phyloP scores from a whole-genome alignment of 2,888 invertebrate genomes.

The Sesia apiformis region DNA sequence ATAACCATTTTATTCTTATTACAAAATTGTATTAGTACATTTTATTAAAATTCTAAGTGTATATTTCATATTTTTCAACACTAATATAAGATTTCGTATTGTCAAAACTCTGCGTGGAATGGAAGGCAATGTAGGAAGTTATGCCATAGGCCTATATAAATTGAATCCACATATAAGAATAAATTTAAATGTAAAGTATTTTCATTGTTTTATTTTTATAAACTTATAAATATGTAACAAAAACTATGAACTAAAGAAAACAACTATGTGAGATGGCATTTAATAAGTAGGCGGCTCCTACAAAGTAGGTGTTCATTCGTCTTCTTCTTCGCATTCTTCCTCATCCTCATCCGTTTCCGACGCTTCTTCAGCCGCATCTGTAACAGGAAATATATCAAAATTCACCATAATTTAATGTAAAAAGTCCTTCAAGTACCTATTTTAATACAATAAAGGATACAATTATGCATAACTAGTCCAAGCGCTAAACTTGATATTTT shows the following conservation, averaged over 20 bases:
- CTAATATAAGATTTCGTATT: too few species aligned
- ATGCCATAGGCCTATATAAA: too few species aligned
- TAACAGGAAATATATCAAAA: slow-evolving; percentile 4
- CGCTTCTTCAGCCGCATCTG: slow-evolving; percentile 34
- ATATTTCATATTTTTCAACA: too few species aligned
- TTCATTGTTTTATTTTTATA: slow-evolving; percentile 2
- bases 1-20: too few species aligned
- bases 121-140: too few species aligned
- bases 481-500: too few species aligned
- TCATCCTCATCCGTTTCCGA: slow-evolving; percentile 14
- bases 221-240: slow-evolving; percentile 11
- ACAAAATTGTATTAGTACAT: too few species aligned
- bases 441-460: neutral
- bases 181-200: too few species aligned
- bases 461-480: too few species aligned
- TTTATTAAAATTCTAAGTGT: too few species aligned
- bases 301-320: slow-evolving; percentile 15
- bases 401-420: neutral
- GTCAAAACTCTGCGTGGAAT: too few species aligned
- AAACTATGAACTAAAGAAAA: slow-evolving; percentile 9
- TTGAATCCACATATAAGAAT: too few species aligned
- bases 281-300: slow-evolving; percentile 5
- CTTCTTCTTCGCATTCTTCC: slow-evolving; percentile 19
- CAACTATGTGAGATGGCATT: slow-evolving; percentile 13
- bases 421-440: neutral